Conservation (phyloP, 2,797 vertebrate genomes). For the Chaenodraco wilsoni region DNA sequence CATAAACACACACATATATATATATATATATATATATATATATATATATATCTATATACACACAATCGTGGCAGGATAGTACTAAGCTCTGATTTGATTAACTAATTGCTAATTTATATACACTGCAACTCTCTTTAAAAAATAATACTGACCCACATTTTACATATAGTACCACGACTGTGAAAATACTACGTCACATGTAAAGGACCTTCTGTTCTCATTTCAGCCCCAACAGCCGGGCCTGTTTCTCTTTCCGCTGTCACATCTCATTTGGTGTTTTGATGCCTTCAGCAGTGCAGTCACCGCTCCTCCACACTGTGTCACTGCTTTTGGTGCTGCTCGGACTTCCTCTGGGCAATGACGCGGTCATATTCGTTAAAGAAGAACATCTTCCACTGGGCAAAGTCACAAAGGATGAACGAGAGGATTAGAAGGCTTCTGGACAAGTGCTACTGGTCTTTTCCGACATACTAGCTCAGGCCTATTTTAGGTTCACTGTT, state of each 20-base stretch:
- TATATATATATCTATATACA: not conserved
- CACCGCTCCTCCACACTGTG: constrained; percentile 61
- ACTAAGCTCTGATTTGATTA: not conserved
- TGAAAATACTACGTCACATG: constrained; percentile 13
- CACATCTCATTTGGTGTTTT: constrained; percentile 79
- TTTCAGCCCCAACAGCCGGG: constrained; percentile 74
- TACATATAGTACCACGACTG: constrained; percentile 6
- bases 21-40: not conserved
- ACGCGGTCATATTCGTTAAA: constrained; percentile 77
- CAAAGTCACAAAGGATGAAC: constrained; percentile 78
- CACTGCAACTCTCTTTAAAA: not conserved
- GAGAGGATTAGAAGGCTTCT: constrained; percentile 38
- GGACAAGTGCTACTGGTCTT: constrained; percentile 24
- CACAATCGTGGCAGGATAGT: not conserved
- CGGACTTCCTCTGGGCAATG: constrained; percentile 60
- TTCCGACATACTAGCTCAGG: not conserved
- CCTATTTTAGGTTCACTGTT: constrained; percentile 2
- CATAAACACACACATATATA: not conserved
- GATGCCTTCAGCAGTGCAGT: constrained; percentile 70
- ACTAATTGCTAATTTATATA: not conserved
- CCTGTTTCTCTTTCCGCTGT: constrained; percentile 80
- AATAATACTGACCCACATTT: not conserved
- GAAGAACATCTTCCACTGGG: constrained; percentile 75
- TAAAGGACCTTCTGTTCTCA: constrained; percentile 66
- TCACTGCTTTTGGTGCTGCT: constrained; percentile 65